Base-by-base conservation (phyloP, 35 echinoderm and acorn worm genomes). In the Hemicentrotus pulcherrimus region DNA sequence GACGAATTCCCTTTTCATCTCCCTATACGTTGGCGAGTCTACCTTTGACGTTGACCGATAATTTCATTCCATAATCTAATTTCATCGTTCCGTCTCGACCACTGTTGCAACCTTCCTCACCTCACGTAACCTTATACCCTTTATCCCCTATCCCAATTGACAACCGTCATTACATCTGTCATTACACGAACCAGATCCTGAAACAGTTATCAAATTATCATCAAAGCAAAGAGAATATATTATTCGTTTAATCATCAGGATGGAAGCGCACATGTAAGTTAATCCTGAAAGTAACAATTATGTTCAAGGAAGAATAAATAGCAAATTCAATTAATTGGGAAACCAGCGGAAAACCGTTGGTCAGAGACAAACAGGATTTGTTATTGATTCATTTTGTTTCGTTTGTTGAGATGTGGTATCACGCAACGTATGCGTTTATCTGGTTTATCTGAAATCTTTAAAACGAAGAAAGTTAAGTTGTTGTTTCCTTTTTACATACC, bases 81-180 rank as follows among this genome's bases (percentile, higher is more conserved):
- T 78, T 78, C 19, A n/a, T n/a, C 65, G 28, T 78, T 78, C 65
- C 7, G 65, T 78, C 65, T 78, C 65, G 65, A 78, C 19, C 65
- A 78, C 65, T 78, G 6, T 78, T 28, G 19, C 24, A 78, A 78
- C 22, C 65, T 78, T 2, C 19, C 18, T 78, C 65, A 78, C 65
- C 65, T 78, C 22, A 6, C 1, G 65, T 78, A 78, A 24, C 18
- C 65, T 78, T 28, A 78, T 78, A 78, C 22, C 65, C 65, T 78
- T 28, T 78, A 24, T 24, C 22, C 22, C 65, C 28, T 78, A 28
- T 28, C 19, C 65, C 65, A 78, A n/a, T 28, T 28, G 5, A 24
- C 61, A 71, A 65, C 61, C 61, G 61, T 78, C 65, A 78, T 78
- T 78, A 78, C 65, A 78, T 78, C 65, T 78, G 65, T 78, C 65